Conservation (phyloP, 2,888 invertebrate genomes). For the Philereme transversata region DNA sequence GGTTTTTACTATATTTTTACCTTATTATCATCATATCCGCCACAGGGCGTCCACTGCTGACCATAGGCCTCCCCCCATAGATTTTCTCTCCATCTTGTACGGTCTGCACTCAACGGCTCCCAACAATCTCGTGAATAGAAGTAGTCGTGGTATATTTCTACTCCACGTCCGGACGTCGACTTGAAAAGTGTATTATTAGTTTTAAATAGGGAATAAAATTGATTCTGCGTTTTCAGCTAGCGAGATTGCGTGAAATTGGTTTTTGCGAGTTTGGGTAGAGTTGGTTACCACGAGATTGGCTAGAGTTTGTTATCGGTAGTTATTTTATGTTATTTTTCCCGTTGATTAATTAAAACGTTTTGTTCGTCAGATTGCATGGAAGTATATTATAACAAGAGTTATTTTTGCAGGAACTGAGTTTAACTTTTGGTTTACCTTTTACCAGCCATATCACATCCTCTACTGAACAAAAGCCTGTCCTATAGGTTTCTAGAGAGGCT, state of each 20-base stretch:
- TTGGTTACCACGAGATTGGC: background rate
- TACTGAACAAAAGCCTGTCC: too few species aligned
- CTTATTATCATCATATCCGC: too few species aligned
- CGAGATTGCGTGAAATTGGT: constrained; percentile 5
- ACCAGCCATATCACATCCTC: too few species aligned
- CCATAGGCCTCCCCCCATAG: too few species aligned
- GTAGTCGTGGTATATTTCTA: background rate
- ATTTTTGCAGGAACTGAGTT: background rate
- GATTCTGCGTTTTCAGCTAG: constrained; percentile 11
- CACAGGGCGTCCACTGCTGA: too few species aligned
- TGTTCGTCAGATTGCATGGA: background rate
- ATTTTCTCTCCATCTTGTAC: too few species aligned
- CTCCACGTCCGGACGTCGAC: constrained; percentile 1
- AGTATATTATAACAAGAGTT: background rate
- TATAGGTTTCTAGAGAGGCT: too few species aligned
- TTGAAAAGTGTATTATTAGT: constrained; percentile 27
- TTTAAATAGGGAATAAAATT: constrained; percentile 25
- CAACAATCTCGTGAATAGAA: too few species aligned
- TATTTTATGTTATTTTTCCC: constrained; percentile 1
- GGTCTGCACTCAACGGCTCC: too few species aligned
- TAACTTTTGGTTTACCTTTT: too few species aligned
- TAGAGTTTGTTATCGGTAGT: constrained; percentile 3
- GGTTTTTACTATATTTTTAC: too few species aligned
- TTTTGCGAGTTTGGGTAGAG: background rate
- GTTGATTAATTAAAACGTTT: constrained; percentile 8